Base-by-base conservation (phyloP, 2,113 vertebrate species). In the Dipodomys ordii region DNA sequence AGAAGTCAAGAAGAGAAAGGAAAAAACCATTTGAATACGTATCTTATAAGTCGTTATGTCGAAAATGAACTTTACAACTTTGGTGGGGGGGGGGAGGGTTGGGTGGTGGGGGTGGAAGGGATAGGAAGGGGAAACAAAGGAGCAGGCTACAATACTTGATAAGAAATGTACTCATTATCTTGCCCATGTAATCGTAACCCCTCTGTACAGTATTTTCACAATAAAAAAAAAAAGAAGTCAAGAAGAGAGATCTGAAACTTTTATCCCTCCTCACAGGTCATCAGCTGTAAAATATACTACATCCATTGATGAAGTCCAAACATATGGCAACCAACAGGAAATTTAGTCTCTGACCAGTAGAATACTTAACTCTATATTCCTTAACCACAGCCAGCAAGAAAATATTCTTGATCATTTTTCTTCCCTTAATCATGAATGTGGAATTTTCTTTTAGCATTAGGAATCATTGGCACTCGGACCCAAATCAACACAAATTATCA, bases 301-400 rank as follows among this genome's bases (percentile, higher is more conserved):
- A 25, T 77, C 1, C 15, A 28, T 25, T 10, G 39, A 64, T 79
- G 25, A 62, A 88, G n/a, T n/a, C 3, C 10, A 10, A 19, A 67
- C 76, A n/a, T 15, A 30, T 19, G n/a, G 5, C 18, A 20, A 57
- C 12, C 0, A 0, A 76, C 69, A 72, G 27, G 0, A 0, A 79
- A 15, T 46, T 53, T 25, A 49, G 28, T 88, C 49, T 76, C 1
- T 2, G 23, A 73, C 35, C 44, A 18, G 23, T 32, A 39, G 77
- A 69, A 46, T n/a, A 27, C n/a, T 89, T 84, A 28, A 39, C 15
- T 57, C 11, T 20, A 4, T 35, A 22, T n/a, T 30, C 22, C 46
- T 13, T 25, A 53, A 22, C 19, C 22, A 3, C 3, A 79, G 67
- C 23, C 80, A 67, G 2, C 7, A 78, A 60, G 53, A 57, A 57